Evolutionary conservation across 2,113 vertebrate species (phyloP).

Genomic region (Mus pahari): DNA sequence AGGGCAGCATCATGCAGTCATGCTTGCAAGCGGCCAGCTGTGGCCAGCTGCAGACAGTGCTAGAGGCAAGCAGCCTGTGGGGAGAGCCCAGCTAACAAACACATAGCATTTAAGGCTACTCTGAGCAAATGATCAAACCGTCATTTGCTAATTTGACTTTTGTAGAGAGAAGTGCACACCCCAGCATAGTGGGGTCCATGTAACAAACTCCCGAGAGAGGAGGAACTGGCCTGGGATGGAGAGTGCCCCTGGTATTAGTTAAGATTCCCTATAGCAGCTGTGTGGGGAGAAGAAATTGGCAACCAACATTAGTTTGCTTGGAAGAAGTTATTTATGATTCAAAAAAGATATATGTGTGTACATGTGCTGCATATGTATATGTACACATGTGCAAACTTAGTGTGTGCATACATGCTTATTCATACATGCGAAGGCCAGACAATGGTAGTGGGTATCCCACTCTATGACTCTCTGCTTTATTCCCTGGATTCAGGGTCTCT

Average conservation of each 20-base stretch:
- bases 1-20: conserved; percentile 20
- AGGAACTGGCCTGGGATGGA: background rate
- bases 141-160: conserved; percentile 7
- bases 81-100: background rate
- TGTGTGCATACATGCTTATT: background rate
- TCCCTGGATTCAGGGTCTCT: background rate
- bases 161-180: conserved; percentile 14
- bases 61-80: background rate
- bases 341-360: background rate
- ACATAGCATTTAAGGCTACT: background rate
- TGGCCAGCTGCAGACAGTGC: fast-evolving
- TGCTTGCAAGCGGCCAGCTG: background rate
- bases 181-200: background rate
- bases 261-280: background rate
- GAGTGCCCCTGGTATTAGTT: background rate
- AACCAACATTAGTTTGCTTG: background rate
- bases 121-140: background rate
- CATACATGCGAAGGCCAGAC: background rate
- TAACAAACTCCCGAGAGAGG: background rate
- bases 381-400: background rate
- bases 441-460: too few species aligned
- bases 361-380: background rate
- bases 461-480: background rate
- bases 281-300: background rate
- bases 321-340: background rate